phyloP scores from a whole-genome alignment of 2,113 vertebrate genomes.

The Sapayoa aenigma region DNA sequence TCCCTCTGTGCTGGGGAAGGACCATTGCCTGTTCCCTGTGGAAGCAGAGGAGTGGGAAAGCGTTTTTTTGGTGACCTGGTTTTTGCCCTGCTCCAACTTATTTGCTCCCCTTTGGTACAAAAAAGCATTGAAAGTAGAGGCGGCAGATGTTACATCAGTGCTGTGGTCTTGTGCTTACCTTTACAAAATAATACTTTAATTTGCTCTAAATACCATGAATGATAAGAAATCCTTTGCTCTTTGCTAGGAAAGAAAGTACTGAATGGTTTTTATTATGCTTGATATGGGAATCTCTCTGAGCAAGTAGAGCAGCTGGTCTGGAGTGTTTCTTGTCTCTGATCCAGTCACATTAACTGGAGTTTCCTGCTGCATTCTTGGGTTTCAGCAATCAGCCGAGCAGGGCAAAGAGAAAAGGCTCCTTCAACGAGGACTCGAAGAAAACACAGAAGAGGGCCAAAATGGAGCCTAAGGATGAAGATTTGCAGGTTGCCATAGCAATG shows the following conservation, averaged over 20 bases:
- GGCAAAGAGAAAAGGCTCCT: constrained; percentile 77
- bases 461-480: constrained; percentile 78
- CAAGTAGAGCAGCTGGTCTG: constrained; percentile 7
- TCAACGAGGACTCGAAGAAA: constrained; percentile 68
- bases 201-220: neutral
- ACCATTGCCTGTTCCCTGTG: neutral
- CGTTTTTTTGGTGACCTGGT: neutral
- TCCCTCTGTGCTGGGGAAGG: neutral
- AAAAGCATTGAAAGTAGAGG: neutral
- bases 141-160: neutral
- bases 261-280: neutral
- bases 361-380: constrained; percentile 38
- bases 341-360: neutral
- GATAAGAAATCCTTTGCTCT: neutral
- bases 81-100: neutral
- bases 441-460: constrained; percentile 71
- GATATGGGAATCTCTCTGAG: neutral
- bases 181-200: neutral
- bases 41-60: neutral
- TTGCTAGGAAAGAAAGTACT: neutral
- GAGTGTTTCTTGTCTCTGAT: constrained; percentile 12
- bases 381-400: constrained; percentile 53
- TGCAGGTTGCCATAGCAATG: constrained; percentile 89
- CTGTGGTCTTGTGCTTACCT: neutral
- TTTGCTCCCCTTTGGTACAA: neutral